These are phyloP conservation scores for Apogon talboti DNA, from an alignment of 2,797 vertebrate genomes.

Conservation along the genomic window DNA sequence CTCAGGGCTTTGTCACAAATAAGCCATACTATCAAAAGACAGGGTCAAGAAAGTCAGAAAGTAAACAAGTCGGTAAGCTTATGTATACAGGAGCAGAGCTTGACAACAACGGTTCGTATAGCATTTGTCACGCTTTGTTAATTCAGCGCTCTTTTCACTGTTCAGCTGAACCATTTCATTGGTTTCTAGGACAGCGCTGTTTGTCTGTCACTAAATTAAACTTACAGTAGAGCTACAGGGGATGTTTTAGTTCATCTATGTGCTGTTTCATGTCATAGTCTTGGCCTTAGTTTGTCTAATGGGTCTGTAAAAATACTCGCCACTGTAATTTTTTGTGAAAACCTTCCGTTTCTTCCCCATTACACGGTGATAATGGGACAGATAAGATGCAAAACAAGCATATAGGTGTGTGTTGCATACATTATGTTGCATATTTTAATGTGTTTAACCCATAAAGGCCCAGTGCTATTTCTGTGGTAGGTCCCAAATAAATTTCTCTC, in stretches of 20 bases:
- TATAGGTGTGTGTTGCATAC: background rate
- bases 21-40: conserved; percentile 10
- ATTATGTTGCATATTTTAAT: conserved; percentile 1
- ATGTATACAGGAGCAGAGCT: conserved; percentile 1
- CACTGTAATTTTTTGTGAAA: background rate
- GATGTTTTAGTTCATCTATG: background rate
- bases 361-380: background rate
- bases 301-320: background rate
- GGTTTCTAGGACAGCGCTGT: background rate
- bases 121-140: conserved; percentile 25
- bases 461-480: no score
- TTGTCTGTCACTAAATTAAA: conserved; percentile 4
- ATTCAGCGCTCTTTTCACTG: conserved; percentile 10
- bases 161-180: conserved; percentile 13
- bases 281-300: background rate
- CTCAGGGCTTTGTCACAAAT: conserved; percentile 17
- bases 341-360: background rate
- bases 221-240: background rate
- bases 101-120: conserved; percentile 14
- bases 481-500: no score
- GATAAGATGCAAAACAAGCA: background rate
- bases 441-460: no score
- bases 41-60: conserved; percentile 7
- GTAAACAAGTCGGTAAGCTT: conserved; percentile 3
- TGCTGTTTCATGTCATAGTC: background rate